phyloP scores from a whole-genome alignment of 2,888 invertebrate species.

The Calephelis perditalis region DNA sequence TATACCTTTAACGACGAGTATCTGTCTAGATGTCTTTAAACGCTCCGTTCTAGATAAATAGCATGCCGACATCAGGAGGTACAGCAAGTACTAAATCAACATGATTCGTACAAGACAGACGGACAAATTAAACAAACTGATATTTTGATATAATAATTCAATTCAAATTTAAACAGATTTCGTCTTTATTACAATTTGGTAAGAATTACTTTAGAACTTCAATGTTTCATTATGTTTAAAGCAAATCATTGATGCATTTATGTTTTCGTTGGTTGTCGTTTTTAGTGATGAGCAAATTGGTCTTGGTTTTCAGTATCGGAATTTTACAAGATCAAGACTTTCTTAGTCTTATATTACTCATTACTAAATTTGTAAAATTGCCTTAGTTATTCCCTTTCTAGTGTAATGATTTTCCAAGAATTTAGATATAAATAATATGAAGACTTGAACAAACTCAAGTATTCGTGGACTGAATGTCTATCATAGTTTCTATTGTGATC shows the following conservation, averaged over 20 bases:
- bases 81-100: slow-evolving; percentile 12
- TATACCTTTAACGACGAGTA: too few relatives aligned
- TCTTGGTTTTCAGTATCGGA: too few relatives aligned
- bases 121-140: slow-evolving; percentile 6
- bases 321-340: too few relatives aligned
- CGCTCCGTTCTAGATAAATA: background rate
- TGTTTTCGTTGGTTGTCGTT: slow-evolving; percentile 1
- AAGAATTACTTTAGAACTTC: background rate
- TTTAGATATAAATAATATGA: too few relatives aligned
- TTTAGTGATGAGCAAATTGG: too few relatives aligned
- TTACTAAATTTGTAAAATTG: too few relatives aligned
- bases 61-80: background rate
- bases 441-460: too few relatives aligned
- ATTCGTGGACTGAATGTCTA: too few relatives aligned
- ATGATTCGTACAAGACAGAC: slow-evolving; percentile 2
- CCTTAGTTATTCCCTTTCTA: too few relatives aligned
- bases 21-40: background rate
- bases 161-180: background rate
- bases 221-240: slow-evolving; percentile 18
- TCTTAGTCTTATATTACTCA: too few relatives aligned
- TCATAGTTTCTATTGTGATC: too few relatives aligned
- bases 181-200: background rate
- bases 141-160: slow-evolving; percentile 1
- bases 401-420: too few relatives aligned
- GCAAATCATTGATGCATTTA: slow-evolving; percentile 33